Evolutionary conservation across 1,140 invertebrate genomes (phyloP).

Genomic region (Cyphomyrmex costatus): DNA sequence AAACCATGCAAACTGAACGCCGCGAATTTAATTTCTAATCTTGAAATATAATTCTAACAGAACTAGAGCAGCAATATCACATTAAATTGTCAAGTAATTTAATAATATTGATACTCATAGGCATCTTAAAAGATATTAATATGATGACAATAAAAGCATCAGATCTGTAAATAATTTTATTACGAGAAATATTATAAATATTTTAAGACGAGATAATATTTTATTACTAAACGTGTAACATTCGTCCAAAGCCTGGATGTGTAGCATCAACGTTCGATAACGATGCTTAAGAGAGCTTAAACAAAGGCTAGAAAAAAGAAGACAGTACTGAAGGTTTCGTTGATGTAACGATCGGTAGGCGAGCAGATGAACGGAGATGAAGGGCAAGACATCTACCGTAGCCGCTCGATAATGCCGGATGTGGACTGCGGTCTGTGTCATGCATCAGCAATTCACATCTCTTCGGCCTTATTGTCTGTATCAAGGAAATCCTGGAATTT

Average conservation of each 20-base stretch:
- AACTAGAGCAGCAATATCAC: too few relatives aligned
- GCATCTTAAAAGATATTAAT: too few relatives aligned
- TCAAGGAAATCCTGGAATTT: slow-evolving; percentile 69
- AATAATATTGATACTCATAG: too few relatives aligned
- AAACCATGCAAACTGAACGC: too few relatives aligned
- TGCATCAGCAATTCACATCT: slow-evolving; percentile 82
- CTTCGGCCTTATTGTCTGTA: slow-evolving; percentile 64
- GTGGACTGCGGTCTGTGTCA: slow-evolving; percentile 86
- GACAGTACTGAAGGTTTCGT: slow-evolving; percentile 56
- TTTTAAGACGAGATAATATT: neutral
- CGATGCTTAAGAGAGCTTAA: slow-evolving; percentile 22
- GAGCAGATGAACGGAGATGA: slow-evolving; percentile 76
- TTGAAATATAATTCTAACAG: too few relatives aligned
- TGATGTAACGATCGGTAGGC: slow-evolving; percentile 76
- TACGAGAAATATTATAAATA: neutral
- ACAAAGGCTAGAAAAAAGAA: slow-evolving; percentile 19
- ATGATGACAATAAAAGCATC: too few relatives aligned
- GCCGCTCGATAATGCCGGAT: slow-evolving; percentile 83
- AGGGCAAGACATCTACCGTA: slow-evolving; percentile 63
- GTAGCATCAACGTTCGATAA: neutral
- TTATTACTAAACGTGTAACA: neutral
- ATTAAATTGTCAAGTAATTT: too few relatives aligned
- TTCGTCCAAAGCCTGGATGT: neutral
- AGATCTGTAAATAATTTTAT: too few relatives aligned
- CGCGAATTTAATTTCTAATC: too few relatives aligned